phyloP scores from a whole-genome alignment of 92 coral and sea anemone genomes.

The Zoanthus sociatus region DNA sequence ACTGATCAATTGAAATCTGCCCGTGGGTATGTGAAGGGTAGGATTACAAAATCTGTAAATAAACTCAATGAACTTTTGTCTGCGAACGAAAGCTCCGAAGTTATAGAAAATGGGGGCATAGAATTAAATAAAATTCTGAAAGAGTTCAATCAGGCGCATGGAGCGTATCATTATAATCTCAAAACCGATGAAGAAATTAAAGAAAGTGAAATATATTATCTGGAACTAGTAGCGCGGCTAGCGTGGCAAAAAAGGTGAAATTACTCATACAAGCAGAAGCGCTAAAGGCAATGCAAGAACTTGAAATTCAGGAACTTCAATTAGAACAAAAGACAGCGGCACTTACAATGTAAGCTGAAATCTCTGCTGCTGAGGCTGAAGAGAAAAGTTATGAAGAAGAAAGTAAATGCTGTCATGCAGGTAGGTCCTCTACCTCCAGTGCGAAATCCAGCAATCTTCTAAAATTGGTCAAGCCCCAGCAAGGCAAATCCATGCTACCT shows the following conservation, averaged over 20 bases:
- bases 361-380: slow-evolving; percentile 41
- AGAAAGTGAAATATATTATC: neutral
- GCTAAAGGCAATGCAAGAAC: neutral
- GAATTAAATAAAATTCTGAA: neutral
- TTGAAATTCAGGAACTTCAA: neutral
- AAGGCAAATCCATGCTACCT: neutral
- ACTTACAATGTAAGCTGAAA: slow-evolving; percentile 13
- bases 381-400: neutral
- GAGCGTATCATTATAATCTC: neutral
- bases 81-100: neutral
- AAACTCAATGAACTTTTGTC: neutral
- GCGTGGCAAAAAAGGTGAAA: slow-evolving; percentile 29
- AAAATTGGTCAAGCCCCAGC: slow-evolving; percentile 4
- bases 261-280: neutral
- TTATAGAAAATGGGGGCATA: neutral
- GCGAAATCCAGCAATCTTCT: neutral
- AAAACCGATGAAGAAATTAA: neutral
- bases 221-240: slow-evolving; percentile 1
- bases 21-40: neutral
- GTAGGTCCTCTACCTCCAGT: neutral
- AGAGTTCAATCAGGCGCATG: neutral
- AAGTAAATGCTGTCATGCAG: neutral
- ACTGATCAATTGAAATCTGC: neutral
- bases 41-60: neutral
- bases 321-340: neutral